Evolutionary conservation across 2,113 vertebrate species (phyloP).

Genomic region (Blennius ocellaris): DNA sequence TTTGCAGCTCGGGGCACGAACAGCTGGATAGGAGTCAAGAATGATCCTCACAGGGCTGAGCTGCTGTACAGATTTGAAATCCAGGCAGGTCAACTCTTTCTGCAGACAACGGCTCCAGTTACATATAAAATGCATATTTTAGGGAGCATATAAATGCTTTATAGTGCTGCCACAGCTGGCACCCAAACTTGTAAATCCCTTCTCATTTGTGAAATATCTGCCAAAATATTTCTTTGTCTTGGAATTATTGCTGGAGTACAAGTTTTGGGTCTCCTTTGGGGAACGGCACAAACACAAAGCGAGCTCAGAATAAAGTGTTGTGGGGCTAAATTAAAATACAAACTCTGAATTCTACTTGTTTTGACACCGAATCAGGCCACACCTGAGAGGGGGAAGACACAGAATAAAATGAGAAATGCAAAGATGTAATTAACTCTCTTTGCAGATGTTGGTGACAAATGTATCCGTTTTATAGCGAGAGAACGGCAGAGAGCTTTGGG

Average conservation of each 20-base stretch:
- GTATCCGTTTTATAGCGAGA: conserved; percentile 30
- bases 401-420: conserved; percentile 32
- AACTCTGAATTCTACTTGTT: conserved; percentile 30
- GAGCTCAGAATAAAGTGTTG: conserved; percentile 27
- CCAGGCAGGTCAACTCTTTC: conserved; percentile 47
- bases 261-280: conserved; percentile 17
- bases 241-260: conserved; percentile 26
- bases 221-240: conserved; percentile 61
- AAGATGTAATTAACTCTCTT: conserved; percentile 38
- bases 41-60: conserved; percentile 47
- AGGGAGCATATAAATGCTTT: conserved; percentile 72
- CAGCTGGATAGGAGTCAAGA: conserved; percentile 57
- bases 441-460: conserved; percentile 55
- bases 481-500: conserved; percentile 26
- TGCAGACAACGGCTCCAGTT: conserved; percentile 50
- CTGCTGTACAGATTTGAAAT: conserved; percentile 33
- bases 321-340: conserved; percentile 26
- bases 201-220: conserved; percentile 56
- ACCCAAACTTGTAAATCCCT: conserved; percentile 62
- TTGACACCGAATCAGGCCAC: conserved; percentile 10
- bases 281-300: conserved; percentile 23
- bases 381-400: conserved; percentile 23
- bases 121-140: conserved; percentile 70
- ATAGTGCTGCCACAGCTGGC: conserved; percentile 68
- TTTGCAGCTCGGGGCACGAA: conserved; percentile 24